These are phyloP conservation scores for Drosophila azteca DNA, from an alignment of 1,140 invertebrate genomes.

Conservation along the genomic window DNA sequence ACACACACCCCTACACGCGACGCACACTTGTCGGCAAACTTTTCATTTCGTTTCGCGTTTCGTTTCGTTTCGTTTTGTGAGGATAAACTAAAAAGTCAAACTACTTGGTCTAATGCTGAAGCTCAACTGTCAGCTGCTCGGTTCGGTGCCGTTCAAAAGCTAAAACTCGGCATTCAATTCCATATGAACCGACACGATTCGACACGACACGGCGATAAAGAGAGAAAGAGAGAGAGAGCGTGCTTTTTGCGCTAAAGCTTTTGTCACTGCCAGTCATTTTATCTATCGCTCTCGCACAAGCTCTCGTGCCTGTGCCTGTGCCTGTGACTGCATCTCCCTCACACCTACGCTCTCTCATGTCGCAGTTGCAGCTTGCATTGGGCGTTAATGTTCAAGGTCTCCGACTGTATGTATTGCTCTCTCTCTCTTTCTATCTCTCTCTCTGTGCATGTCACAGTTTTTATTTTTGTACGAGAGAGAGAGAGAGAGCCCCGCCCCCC, in stretches of 20 bases:
- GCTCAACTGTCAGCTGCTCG: constrained; percentile 79
- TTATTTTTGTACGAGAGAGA: constrained; percentile 19
- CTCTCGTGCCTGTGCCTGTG: too few relatives aligned
- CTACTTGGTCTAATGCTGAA: constrained; percentile 77
- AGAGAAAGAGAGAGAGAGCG: constrained; percentile 5
- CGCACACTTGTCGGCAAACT: constrained; percentile 36
- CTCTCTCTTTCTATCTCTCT: constrained; percentile 15
- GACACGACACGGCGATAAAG: too few relatives aligned
- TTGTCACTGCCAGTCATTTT: constrained; percentile 15
- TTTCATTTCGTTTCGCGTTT: constrained; percentile 70
- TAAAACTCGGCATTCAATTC: constrained; percentile 15
- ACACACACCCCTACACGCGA: constrained; percentile 8
- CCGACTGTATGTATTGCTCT: constrained; percentile 27
- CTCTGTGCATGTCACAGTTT: constrained; percentile 56
- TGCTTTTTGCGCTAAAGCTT: constrained; percentile 30
- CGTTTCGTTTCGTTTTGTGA: neutral
- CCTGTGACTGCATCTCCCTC: constrained; percentile 15
- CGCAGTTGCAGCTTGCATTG: constrained; percentile 77
- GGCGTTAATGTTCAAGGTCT: constrained; percentile 82
- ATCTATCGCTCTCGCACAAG: constrained; percentile 22
- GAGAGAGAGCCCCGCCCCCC: neutral
- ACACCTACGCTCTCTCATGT: constrained; percentile 41
- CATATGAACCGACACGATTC: neutral
- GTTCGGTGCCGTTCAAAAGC: constrained; percentile 54
- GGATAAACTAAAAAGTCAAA: constrained; percentile 63